Evolutionary conservation across 2,797 vertebrate species (phyloP).

Genomic region (Lepus townsendii): DNA sequence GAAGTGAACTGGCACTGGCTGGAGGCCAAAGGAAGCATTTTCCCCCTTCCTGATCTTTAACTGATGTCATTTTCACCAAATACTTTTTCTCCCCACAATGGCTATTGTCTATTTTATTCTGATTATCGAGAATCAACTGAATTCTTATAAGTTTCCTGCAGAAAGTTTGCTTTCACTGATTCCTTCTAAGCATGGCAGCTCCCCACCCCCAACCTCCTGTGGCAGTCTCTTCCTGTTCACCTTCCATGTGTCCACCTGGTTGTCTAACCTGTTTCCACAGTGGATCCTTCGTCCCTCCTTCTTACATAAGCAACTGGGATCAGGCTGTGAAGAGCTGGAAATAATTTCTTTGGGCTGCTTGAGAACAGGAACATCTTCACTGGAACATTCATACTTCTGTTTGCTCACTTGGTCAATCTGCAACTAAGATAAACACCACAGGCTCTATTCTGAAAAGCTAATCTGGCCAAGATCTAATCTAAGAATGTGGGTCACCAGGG

Average conservation of each 20-base stretch:
- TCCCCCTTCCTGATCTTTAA: neutral
- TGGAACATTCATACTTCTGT: neutral
- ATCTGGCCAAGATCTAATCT: conserved; percentile 13
- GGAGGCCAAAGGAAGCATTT: neutral
- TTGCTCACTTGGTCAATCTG: neutral
- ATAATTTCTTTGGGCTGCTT: conserved; percentile 1
- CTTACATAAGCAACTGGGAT: conserved; percentile 6
- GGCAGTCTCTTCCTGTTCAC: neutral
- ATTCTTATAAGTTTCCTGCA: conserved; percentile 25
- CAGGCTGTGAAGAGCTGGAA: neutral
- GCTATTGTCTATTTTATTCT: conserved; percentile 44
- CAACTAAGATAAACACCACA: neutral
- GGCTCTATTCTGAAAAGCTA: conserved; percentile 30
- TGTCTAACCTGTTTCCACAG: neutral
- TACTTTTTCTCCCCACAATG: neutral
- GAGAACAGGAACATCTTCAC: conserved; percentile 13
- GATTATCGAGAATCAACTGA: conserved; percentile 11
- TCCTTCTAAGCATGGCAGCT: conserved; percentile 27
- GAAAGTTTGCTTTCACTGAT: conserved; percentile 38
- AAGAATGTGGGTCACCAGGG: conserved; percentile 51
- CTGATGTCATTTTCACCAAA: conserved; percentile 33
- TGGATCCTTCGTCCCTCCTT: neutral
- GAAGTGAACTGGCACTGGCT: conserved; percentile 6
- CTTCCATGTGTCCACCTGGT: neutral
- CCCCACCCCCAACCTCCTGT: neutral